Conservation (phyloP, 1,140 invertebrate genomes). For the Plutomurus gul region DNA sequence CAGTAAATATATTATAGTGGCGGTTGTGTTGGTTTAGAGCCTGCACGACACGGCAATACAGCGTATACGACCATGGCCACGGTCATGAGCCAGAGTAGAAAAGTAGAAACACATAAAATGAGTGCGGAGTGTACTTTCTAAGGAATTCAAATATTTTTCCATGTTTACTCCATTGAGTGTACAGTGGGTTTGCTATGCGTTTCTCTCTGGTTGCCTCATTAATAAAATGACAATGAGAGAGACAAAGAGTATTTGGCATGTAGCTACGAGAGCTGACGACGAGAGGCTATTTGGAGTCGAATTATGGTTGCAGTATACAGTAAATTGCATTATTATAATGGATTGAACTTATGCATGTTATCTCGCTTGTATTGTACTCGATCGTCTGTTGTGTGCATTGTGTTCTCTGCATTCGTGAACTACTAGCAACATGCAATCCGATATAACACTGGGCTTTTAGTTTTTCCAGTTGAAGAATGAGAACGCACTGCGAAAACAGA, state of each 20-base stretch:
- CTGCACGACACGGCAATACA: no score
- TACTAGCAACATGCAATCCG: background rate
- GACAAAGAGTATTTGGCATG: background rate
- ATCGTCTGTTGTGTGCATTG: background rate
- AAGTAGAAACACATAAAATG: background rate
- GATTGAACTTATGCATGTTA: constrained; percentile 7
- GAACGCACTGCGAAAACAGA: background rate
- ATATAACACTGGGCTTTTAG: background rate
- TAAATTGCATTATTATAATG: constrained; percentile 28
- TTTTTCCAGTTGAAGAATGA: constrained; percentile 24
- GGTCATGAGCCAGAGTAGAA: background rate
- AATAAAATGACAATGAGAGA: constrained; percentile 6
- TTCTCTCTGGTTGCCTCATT: no score
- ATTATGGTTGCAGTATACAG: constrained; percentile 3
- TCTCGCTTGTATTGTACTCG: background rate
- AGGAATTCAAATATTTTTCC: constrained; percentile 1
- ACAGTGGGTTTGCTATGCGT: no score
- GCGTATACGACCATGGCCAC: no score
- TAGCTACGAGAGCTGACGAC: no score
- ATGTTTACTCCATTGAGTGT: no score
- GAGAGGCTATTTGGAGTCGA: no score
- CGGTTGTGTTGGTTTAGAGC: no score
- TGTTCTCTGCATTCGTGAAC: background rate
- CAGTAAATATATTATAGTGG: background rate
- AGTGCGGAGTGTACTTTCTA: background rate